Conservation (phyloP, 2,113 vertebrate genomes). For the Otis tarda region DNA sequence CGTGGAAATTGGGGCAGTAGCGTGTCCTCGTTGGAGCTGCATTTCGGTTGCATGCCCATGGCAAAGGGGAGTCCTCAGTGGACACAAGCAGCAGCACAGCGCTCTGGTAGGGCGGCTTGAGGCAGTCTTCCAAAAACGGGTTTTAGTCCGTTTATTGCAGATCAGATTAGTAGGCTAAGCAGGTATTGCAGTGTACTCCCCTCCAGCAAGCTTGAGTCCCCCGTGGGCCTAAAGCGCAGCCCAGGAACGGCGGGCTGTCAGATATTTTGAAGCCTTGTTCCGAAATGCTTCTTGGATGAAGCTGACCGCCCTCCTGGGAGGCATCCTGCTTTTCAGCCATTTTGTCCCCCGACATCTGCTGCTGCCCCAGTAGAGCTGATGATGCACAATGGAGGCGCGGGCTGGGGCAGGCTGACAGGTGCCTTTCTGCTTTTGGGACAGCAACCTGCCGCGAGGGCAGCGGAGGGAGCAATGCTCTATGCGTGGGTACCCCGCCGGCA, state of each 20-base stretch:
- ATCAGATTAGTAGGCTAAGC: not conserved
- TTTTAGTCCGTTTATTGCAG: not conserved
- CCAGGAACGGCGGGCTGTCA: not conserved
- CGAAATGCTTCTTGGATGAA: not conserved
- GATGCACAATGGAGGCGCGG: rapidly evolving
- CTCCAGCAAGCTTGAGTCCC: not conserved
- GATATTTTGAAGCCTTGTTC: not conserved
- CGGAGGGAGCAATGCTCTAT: not conserved
- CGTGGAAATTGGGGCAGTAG: rapidly evolving
- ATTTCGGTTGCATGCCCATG: rapidly evolving
- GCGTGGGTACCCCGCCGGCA: not conserved
- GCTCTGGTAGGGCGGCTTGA: not conserved
- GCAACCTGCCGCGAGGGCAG: not conserved
- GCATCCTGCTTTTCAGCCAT: not conserved
- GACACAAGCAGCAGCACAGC: not conserved
- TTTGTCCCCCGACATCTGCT: not conserved
- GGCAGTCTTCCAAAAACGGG: not conserved
- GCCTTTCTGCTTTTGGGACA: not conserved
- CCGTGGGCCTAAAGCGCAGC: not conserved
- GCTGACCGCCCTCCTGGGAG: not conserved
- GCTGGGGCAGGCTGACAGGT: not conserved
- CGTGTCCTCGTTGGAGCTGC: rapidly evolving
- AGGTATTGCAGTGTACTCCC: not conserved
- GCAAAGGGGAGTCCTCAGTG: not conserved
- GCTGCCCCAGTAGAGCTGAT: not conserved